Evolutionary conservation across 1,140 invertebrate genomes (phyloP), one percentile per base, ranked within the genome.

Genomic region (Scaptodrosophila lebanonensis): DNA sequence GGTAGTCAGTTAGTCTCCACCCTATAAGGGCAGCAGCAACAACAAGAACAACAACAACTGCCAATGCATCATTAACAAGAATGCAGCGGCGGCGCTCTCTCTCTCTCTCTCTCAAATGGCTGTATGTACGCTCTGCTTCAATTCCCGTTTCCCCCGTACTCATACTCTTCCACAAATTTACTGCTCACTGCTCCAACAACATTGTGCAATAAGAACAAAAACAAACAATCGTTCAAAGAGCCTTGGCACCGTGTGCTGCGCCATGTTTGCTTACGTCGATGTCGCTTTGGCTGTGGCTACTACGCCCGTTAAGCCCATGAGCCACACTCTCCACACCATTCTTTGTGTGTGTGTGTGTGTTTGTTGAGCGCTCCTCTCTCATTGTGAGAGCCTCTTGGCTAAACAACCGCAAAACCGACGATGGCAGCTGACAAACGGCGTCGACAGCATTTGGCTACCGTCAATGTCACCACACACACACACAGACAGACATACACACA

Each of bases 221-320:
- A 77, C 72, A 77, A 77, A 77, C 63, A 76, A 75, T 62, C 49
- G 66, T 48, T 51, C 59, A 77, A 82, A 82, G 62, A 82, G 75
- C 75, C 75, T 82, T 82, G 75, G 75, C 75, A 82, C 76, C 70
- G 62, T 76, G 69, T 70, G 50, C 36, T 51, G 67, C 58, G 22
- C 8, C 22, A 25, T 3, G 3, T n/a, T n/a, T n/a, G n/a, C n/a
- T n/a, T n/a, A n/a, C n/a, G n/a, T n/a, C n/a, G n/a, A n/a, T n/a
- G n/a, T n/a, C n/a, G n/a, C n/a, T n/a, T n/a, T n/a, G n/a, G n/a
- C n/a, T n/a, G n/a, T n/a, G n/a, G n/a, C n/a, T n/a, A n/a, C n/a
- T n/a, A n/a, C n/a, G n/a, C n/a, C n/a, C n/a, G n/a, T n/a, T n/a
- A n/a, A n/a, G n/a, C n/a, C n/a, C n/a, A n/a, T n/a, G n/a, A 4